Percentiles rank a stretch among this genome's conserved stretches.
phyloP scores from a whole-genome alignment of 2,888 invertebrate genomes.

The Epistrophe grossulariae region DNA sequence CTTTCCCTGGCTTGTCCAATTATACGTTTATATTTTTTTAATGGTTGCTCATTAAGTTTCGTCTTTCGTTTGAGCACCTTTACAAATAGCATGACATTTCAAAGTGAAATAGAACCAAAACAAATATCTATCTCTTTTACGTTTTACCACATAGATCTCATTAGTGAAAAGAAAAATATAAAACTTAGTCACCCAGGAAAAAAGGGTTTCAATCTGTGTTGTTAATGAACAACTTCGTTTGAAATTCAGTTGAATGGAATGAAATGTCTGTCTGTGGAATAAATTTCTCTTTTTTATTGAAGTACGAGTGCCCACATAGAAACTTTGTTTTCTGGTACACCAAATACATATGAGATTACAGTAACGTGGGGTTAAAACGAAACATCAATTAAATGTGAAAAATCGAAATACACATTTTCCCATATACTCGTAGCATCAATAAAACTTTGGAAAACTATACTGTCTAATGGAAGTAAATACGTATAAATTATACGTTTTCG shows the following conservation, averaged over 20 bases:
- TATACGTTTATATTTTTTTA: background rate
- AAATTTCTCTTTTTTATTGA: conserved; percentile 2
- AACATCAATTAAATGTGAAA: background rate
- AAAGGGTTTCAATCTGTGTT: conserved; percentile 9
- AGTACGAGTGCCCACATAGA: background rate
- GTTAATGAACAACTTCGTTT: conserved; percentile 24
- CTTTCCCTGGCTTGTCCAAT: background rate
- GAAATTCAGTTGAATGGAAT: conserved; percentile 10
- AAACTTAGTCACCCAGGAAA: conserved; percentile 9
- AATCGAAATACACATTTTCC: background rate
- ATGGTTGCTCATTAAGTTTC: conserved; percentile 18
- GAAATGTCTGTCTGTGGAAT: background rate
- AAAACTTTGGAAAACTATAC: background rate
- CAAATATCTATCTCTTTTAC: background rate
- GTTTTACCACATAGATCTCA: conserved; percentile 22
- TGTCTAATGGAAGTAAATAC: background rate
- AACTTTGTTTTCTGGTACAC: background rate
- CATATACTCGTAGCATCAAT: background rate
- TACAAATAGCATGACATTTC: background rate
- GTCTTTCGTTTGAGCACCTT: background rate
- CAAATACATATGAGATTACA: background rate
- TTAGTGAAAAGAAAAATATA: conserved; percentile 31
- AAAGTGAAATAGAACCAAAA: conserved; percentile 16
- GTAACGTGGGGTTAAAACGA: background rate
- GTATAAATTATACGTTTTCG: background rate